Evolutionary conservation across 2,797 vertebrate genomes (phyloP).

Genomic region (Kryptolebias ocellatus): DNA sequence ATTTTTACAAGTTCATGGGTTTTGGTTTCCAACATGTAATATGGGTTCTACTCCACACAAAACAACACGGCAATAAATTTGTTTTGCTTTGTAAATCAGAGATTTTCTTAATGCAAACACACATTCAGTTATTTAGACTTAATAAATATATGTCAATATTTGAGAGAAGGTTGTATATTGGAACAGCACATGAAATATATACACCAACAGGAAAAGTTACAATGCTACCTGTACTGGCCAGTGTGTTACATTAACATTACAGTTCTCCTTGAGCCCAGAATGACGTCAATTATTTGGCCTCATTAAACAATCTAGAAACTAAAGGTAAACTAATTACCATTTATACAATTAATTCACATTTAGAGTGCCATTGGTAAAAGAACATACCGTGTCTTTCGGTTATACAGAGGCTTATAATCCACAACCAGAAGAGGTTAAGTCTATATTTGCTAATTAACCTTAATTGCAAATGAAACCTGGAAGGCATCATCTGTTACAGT

Average conservation of each 20-base stretch:
- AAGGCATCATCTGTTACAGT: conserved; percentile 56
- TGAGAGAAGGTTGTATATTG: neutral
- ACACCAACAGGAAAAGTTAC: conserved; percentile 19
- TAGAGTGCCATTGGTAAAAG: conserved; percentile 34
- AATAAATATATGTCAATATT: neutral
- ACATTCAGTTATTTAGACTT: neutral
- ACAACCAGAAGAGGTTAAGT: conserved; percentile 55
- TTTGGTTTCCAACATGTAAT: too few relatives aligned
- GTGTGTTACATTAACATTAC: conserved; percentile 22
- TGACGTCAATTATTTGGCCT: conserved; percentile 36
- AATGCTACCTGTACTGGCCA: conserved; percentile 37
- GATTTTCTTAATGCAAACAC: neutral
- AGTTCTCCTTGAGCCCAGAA: conserved; percentile 14
- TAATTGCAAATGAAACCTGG: conserved; percentile 69
- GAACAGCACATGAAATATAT: conserved; percentile 14
- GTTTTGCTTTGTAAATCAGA: too few relatives aligned
- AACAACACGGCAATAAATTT: too few relatives aligned
- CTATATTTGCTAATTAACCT: conserved; percentile 69
- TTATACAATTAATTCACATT: conserved; percentile 48
- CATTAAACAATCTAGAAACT: conserved; percentile 45
- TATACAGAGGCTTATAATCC: conserved; percentile 50
- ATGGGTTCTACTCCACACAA: too few relatives aligned
- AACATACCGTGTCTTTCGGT: conserved; percentile 51
- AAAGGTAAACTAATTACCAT: conserved; percentile 64
- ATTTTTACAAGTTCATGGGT: too few relatives aligned